Conservation (phyloP, 2,888 invertebrate species). For the Drosophila emarginata region DNA sequence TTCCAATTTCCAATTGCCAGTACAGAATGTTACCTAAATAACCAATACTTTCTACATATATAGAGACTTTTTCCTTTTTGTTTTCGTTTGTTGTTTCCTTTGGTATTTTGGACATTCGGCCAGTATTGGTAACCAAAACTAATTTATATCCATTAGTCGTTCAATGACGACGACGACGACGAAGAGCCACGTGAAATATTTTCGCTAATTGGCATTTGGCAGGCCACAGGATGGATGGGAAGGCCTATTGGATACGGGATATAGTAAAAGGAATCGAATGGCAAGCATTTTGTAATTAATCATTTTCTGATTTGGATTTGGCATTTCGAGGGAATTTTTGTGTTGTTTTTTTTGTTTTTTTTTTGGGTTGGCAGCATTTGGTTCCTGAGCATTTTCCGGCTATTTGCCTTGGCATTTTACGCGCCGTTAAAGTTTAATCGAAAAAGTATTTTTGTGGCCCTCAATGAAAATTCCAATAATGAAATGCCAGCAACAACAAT, state of each 20-base stretch:
- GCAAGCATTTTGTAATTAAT: conserved; percentile 63
- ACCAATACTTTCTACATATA: not conserved
- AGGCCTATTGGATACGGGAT: not conserved
- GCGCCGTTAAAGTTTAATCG: conserved; percentile 75
- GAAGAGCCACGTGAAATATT: conserved; percentile 54
- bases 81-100: conserved; percentile 18
- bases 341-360: conserved; percentile 20
- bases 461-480: conserved; percentile 73
- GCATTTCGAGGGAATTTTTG: conserved; percentile 16
- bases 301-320: conserved; percentile 68
- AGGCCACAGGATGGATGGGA: conserved; percentile 31
- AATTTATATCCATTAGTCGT: conserved; percentile 66
- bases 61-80: too few species aligned
- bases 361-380: not conserved
- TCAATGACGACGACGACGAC: conserved; percentile 8
- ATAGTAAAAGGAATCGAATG: not conserved
- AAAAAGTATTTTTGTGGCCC: conserved; percentile 70
- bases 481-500: conserved; percentile 50
- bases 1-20: not conserved
- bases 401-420: conserved; percentile 61
- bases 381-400: conserved; percentile 37
- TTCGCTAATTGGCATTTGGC: conserved; percentile 65
- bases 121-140: conserved; percentile 32
- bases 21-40: not conserved
- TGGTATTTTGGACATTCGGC: conserved; percentile 8